These are phyloP conservation scores for Strix uralensis DNA, from an alignment of 2,113 vertebrate genomes.

Conservation along the genomic window DNA sequence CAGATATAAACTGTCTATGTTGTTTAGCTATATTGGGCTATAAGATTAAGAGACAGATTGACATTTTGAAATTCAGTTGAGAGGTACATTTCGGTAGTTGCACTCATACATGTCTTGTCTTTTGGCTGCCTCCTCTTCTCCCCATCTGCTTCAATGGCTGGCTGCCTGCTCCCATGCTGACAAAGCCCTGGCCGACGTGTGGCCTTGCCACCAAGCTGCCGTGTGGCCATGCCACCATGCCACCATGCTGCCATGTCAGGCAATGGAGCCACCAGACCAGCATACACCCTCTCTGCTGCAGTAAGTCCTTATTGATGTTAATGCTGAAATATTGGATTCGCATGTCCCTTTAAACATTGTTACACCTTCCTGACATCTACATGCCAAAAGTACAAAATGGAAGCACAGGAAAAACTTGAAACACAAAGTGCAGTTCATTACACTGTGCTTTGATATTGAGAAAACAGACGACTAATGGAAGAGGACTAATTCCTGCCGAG, in stretches of 20 bases:
- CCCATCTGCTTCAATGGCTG: constrained; percentile 68
- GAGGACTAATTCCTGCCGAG: background rate
- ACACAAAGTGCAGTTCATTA: background rate
- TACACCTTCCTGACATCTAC: constrained; percentile 30
- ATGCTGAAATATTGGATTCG: background rate
- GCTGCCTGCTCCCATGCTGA: constrained; percentile 25
- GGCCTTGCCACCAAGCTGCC: background rate
- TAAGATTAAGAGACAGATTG: constrained; percentile 12
- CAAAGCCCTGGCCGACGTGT: background rate
- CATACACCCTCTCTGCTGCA: background rate
- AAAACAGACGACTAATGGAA: background rate
- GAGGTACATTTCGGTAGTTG: background rate
- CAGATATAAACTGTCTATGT: background rate
- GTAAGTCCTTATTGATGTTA: background rate
- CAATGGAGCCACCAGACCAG: constrained; percentile 26
- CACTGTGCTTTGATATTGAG: background rate
- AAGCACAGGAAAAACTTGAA: constrained; percentile 42
- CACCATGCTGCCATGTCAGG: background rate
- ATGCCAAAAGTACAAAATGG: constrained; percentile 32
- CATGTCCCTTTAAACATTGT: background rate
- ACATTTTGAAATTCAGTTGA: constrained; percentile 1
- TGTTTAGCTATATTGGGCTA: background rate
- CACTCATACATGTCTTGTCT: constrained; percentile 27
- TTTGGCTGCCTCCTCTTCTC: constrained; percentile 51
- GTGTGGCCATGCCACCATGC: background rate